phyloP scores from a whole-genome alignment of 2,797 vertebrate species.

The Onychomys arenicola region DNA sequence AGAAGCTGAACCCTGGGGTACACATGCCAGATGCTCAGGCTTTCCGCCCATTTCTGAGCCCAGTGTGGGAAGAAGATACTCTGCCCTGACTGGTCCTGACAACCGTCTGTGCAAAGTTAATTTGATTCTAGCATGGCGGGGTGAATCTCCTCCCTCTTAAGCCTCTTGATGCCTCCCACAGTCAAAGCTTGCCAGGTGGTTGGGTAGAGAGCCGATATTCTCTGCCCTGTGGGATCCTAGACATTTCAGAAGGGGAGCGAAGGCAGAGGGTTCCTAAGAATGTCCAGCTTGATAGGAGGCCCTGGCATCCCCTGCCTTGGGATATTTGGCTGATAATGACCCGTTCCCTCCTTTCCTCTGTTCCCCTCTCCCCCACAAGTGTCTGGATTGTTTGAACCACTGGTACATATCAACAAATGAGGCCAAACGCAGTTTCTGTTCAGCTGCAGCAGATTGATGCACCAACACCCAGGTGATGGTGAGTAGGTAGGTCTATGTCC shows the following conservation, averaged over 20 bases:
- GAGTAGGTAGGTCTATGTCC: too few species aligned
- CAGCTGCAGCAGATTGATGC: neutral
- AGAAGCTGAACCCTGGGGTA: neutral
- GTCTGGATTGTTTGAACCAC: neutral
- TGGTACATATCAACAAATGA: fast-evolving
- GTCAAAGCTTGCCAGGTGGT: neutral
- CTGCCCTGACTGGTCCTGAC: neutral
- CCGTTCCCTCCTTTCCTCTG: fast-evolving
- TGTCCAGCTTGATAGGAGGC: too few species aligned
- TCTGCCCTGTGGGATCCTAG: neutral
- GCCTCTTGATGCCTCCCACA: neutral
- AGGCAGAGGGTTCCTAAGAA: neutral
- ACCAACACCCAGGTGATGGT: neutral
- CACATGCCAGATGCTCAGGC: fast-evolving
- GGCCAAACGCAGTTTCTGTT: neutral
- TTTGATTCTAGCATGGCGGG: neutral
- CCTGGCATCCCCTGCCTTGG: neutral
- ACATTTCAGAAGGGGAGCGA: neutral
- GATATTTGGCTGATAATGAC: neutral
- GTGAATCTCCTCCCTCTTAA: neutral
- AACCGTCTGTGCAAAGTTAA: neutral
- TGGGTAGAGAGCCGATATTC: neutral
- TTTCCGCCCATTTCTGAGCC: neutral
- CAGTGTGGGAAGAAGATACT: neutral
- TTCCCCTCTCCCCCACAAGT: fast-evolving